phyloP scores from a whole-genome alignment of 1,140 invertebrate genomes.

The Ctenoplectra terminalis region DNA sequence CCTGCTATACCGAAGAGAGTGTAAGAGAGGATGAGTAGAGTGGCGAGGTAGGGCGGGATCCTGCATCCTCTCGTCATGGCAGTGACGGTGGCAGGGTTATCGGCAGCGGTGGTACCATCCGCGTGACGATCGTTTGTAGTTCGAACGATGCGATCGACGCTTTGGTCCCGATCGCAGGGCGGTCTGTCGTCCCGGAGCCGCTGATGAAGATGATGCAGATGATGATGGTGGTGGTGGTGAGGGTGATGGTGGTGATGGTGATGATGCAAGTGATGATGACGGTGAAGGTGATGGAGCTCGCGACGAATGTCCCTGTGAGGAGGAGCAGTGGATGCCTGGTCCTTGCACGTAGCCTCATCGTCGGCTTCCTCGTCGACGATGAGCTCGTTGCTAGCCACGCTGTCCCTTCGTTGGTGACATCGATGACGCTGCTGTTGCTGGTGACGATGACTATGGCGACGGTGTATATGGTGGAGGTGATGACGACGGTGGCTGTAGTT shows the following conservation, averaged over 20 bases:
- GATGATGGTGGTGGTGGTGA: constrained; percentile 21
- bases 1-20: constrained; percentile 80
- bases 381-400: constrained; percentile 28
- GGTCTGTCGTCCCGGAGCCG: constrained; percentile 50
- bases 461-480: constrained; percentile 52
- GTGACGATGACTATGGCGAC: constrained; percentile 51
- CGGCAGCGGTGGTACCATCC: constrained; percentile 17
- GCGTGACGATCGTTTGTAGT: constrained; percentile 30
- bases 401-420: constrained; percentile 49
- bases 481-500: constrained; percentile 50
- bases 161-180: constrained; percentile 26
- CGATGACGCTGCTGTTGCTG: constrained; percentile 36
- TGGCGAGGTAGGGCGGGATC: constrained; percentile 78
- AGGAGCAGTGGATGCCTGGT: neutral
- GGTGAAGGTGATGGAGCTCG: constrained; percentile 30
- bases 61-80: constrained; percentile 72
- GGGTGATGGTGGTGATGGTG: constrained; percentile 31
- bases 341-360: constrained; percentile 28
- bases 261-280: constrained; percentile 22
- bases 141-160: constrained; percentile 32
- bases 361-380: constrained; percentile 48
- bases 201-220: constrained; percentile 40
- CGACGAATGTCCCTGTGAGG: constrained; percentile 15
- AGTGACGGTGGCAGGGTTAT: constrained; percentile 57
- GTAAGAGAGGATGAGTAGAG: constrained; percentile 77